Evolutionary conservation across 92 coral and sea anemone species (phyloP).

Genomic region (Desmophyllum pertusum): DNA sequence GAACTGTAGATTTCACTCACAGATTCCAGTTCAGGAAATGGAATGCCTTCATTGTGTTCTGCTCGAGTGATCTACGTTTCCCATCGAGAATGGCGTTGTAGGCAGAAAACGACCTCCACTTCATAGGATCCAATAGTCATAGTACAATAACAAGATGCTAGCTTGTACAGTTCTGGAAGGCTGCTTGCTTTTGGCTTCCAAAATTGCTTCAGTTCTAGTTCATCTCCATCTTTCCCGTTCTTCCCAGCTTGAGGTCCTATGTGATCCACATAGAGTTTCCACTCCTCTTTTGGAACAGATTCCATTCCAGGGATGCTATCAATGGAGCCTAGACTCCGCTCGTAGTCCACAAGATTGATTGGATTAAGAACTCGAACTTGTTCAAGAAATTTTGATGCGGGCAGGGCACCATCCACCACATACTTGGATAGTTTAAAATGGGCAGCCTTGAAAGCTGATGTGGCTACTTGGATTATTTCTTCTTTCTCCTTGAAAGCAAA

Average conservation of each 20-base stretch:
- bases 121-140: slow-evolving; percentile 66
- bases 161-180: slow-evolving; percentile 60
- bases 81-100: slow-evolving; percentile 47
- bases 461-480: slow-evolving; percentile 27
- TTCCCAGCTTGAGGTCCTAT: slow-evolving; percentile 59
- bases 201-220: slow-evolving; percentile 56
- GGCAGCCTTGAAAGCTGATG: slow-evolving; percentile 47
- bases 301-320: slow-evolving; percentile 55
- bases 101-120: slow-evolving; percentile 51
- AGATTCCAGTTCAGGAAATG: slow-evolving; percentile 66
- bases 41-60: slow-evolving; percentile 46
- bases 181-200: slow-evolving; percentile 67
- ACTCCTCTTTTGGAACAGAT: slow-evolving; percentile 60
- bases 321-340: slow-evolving; percentile 8
- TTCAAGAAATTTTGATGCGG: slow-evolving; percentile 53
- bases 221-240: slow-evolving; percentile 21
- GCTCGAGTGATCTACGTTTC: slow-evolving; percentile 42
- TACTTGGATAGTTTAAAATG: slow-evolving; percentile 54
- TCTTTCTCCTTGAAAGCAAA: slow-evolving; percentile 54
- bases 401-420: slow-evolving; percentile 62
- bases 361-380: slow-evolving; percentile 61
- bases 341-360: slow-evolving; percentile 18
- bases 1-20: slow-evolving; percentile 28
- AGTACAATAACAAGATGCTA: slow-evolving; percentile 53
- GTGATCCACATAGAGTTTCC: slow-evolving; percentile 45